phyloP scores from a whole-genome alignment of 1,140 invertebrate species.

The Aethina tumida region DNA sequence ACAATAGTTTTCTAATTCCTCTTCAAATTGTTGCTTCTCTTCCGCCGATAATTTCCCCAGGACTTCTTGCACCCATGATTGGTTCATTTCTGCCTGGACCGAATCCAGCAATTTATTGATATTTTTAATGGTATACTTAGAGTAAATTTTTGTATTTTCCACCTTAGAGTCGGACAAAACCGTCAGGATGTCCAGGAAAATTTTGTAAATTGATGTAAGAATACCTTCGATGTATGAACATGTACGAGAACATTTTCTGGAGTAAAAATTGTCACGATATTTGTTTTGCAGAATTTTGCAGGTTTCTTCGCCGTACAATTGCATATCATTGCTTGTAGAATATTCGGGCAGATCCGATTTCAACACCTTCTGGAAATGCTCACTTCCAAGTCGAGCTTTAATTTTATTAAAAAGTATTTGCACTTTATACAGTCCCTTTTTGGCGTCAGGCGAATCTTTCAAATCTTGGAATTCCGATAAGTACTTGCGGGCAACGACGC shows the following conservation, averaged over 20 bases:
- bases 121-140: slow-evolving; percentile 14
- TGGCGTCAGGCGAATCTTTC: slow-evolving; percentile 7
- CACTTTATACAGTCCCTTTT: slow-evolving; percentile 15
- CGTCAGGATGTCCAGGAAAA: slow-evolving; percentile 18
- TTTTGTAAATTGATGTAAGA: slow-evolving; percentile 16
- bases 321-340: slow-evolving; percentile 12
- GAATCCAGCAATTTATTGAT: slow-evolving; percentile 13
- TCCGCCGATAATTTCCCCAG: slow-evolving; percentile 10
- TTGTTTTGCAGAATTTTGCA: slow-evolving; percentile 14
- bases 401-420: slow-evolving; percentile 15
- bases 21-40: slow-evolving; percentile 10
- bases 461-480: not conserved
- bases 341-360: slow-evolving; percentile 11
- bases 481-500: slow-evolving; percentile 8
- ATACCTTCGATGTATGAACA: slow-evolving; percentile 21
- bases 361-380: slow-evolving; percentile 15
- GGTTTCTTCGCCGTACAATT: slow-evolving; percentile 22
- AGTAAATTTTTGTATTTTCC: slow-evolving; percentile 18
- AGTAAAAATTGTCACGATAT: slow-evolving; percentile 11
- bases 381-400: slow-evolving; percentile 13
- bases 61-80: slow-evolving; percentile 16
- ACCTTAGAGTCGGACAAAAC: slow-evolving; percentile 15
- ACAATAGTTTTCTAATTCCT: slow-evolving; percentile 12
- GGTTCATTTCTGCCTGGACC: slow-evolving; percentile 15
- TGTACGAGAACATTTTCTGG: no score